phyloP scores from a whole-genome alignment of 2,888 invertebrate species.

The Spisula solida region DNA sequence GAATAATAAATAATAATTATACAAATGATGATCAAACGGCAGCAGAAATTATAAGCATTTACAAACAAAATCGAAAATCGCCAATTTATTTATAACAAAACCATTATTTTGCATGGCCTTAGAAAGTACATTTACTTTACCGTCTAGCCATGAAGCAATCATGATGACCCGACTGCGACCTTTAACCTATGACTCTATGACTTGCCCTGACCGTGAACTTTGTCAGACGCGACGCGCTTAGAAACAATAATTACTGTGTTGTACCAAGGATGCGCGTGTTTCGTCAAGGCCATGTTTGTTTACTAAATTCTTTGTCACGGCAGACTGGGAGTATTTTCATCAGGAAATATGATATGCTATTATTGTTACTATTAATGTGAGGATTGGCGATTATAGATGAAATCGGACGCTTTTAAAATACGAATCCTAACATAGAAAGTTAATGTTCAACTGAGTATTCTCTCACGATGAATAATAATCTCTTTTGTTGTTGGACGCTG shows the following conservation, averaged over 20 bases:
- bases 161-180: constrained; percentile 41
- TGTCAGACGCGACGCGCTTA: not conserved
- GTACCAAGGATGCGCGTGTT: constrained; percentile 14
- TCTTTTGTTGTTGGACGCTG: not conserved
- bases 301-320: constrained; percentile 14
- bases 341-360: not conserved
- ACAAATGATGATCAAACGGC: too few species aligned
- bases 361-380: too few species aligned
- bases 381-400: not conserved
- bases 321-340: not conserved
- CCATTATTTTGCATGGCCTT: not conserved
- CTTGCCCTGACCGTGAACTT: constrained; percentile 51
- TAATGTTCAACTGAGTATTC: not conserved
- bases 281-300: constrained; percentile 42
- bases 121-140: constrained; percentile 2
- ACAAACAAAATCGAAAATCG: too few species aligned
- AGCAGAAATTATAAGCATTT: too few species aligned
- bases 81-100: not conserved
- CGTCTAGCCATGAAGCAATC: constrained; percentile 8
- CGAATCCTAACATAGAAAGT: not conserved
- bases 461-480: not conserved
- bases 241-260: not conserved
- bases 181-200: constrained; percentile 35
- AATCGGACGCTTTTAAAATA: not conserved
- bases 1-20: too few species aligned